These are phyloP conservation scores for Haplotaxodon microlepis DNA, from an alignment of 2,113 vertebrate species.

Conservation along the genomic window DNA sequence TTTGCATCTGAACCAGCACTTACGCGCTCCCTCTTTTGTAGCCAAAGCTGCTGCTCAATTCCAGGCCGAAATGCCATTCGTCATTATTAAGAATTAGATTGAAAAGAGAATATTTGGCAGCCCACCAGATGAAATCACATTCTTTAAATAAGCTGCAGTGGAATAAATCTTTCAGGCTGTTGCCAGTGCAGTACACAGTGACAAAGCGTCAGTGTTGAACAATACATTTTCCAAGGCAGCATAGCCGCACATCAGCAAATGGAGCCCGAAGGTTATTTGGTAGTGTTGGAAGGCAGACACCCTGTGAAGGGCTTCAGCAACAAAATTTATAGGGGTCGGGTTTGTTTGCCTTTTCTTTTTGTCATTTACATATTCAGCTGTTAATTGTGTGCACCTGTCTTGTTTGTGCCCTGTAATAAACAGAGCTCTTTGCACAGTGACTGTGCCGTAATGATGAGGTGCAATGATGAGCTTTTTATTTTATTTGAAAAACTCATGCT, in stretches of 20 bases:
- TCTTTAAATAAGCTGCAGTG: conserved; percentile 58
- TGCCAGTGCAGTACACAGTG: background rate
- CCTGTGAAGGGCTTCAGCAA: background rate
- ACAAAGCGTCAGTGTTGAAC: conserved; percentile 31
- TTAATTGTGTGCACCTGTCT: background rate
- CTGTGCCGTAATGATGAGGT: background rate
- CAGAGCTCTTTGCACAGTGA: background rate
- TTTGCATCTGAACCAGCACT: background rate
- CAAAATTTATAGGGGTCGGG: background rate
- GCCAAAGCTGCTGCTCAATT: conserved; percentile 5
- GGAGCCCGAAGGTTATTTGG: conserved; percentile 12
- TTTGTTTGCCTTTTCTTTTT: background rate
- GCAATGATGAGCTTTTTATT: background rate
- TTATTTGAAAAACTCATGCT: background rate
- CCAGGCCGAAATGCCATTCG: conserved; percentile 29
- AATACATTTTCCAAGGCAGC: conserved; percentile 32
- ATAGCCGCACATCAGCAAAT: conserved; percentile 26
- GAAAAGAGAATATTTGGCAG: conserved; percentile 59
- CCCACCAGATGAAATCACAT: conserved; percentile 57
- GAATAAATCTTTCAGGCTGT: conserved; percentile 53
- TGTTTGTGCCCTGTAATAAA: background rate
- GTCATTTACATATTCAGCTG: background rate
- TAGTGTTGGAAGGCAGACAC: background rate
- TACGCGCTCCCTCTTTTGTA: background rate
- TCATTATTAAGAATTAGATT: conserved; percentile 50